Conservation (phyloP, 2,888 invertebrate genomes). For the Lottia scabra region DNA sequence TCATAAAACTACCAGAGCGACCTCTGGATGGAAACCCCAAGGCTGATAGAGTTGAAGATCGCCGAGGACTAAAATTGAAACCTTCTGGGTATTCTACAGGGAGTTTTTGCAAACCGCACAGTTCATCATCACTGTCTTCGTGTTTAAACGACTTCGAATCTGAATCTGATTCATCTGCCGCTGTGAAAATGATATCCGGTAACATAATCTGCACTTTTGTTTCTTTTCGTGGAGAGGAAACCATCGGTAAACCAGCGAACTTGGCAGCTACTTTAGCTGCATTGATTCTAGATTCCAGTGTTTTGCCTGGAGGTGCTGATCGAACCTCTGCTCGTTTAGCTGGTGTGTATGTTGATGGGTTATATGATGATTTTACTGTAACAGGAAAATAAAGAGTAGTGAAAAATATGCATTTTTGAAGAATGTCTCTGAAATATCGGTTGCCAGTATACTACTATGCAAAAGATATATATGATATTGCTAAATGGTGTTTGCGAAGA, state of each 20-base stretch:
- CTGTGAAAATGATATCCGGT: not conserved
- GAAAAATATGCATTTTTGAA: too few relatives aligned
- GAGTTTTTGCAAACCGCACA: not conserved
- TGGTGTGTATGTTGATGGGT: conserved; percentile 42
- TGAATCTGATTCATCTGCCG: not conserved
- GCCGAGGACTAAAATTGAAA: not conserved
- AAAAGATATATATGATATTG: not conserved
- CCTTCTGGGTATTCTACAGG: not conserved
- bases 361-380: conserved; percentile 47
- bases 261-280: conserved; percentile 2
- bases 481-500: not conserved
- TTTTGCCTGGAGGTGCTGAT: conserved; percentile 13
- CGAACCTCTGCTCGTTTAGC: conserved; percentile 22
- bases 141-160: conserved; percentile 3
- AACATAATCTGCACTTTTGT: not conserved
- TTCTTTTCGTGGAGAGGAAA: not conserved
- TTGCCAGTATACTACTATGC: too few relatives aligned
- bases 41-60: not conserved
- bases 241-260: not conserved
- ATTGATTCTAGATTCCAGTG: conserved; percentile 17
- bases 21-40: not conserved
- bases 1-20: conserved; percentile 24
- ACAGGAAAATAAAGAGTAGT: not conserved
- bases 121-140: not conserved
- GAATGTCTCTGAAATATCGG: too few relatives aligned